Conservation (phyloP, 2,797 vertebrate genomes). For the Acipenser ruthenus region DNA sequence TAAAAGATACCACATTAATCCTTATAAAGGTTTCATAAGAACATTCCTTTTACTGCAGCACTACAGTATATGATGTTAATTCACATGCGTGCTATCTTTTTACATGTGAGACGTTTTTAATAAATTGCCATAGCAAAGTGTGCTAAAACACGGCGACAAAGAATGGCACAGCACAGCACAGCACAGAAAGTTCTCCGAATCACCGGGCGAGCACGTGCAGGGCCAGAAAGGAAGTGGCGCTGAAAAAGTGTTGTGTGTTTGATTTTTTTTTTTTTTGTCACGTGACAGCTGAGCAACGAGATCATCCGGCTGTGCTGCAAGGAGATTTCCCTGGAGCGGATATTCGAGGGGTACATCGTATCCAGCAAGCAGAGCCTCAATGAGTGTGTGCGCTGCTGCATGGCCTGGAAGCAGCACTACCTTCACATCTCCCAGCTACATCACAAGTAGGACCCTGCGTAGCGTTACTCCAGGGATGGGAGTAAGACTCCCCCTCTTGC, state of each 20-base stretch:
- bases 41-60: constrained; percentile 35
- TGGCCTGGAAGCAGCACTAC: constrained; percentile 70
- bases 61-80: too few species aligned
- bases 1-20: too few species aligned
- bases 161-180: too few species aligned
- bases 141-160: too few species aligned
- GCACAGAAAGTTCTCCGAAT: too few species aligned
- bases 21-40: constrained; percentile 25
- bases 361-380: constrained; percentile 65
- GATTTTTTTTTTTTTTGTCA: neutral
- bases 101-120: too few species aligned
- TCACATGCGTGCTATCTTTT: too few species aligned
- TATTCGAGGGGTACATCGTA: constrained; percentile 61
- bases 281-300: constrained; percentile 71
- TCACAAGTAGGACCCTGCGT: constrained; percentile 49
- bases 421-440: constrained; percentile 49
- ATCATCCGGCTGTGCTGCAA: constrained; percentile 65
- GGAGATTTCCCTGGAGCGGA: constrained; percentile 62
- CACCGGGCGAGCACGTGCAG: too few species aligned
- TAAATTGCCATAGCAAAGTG: too few species aligned
- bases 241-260: neutral
- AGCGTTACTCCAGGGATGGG: neutral
- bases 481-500: too few species aligned
- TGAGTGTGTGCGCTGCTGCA: constrained; percentile 71
- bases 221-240: too few species aligned